Evolutionary conservation across 2,888 invertebrate genomes (phyloP).

Genomic region (Ellobium chinense): DNA sequence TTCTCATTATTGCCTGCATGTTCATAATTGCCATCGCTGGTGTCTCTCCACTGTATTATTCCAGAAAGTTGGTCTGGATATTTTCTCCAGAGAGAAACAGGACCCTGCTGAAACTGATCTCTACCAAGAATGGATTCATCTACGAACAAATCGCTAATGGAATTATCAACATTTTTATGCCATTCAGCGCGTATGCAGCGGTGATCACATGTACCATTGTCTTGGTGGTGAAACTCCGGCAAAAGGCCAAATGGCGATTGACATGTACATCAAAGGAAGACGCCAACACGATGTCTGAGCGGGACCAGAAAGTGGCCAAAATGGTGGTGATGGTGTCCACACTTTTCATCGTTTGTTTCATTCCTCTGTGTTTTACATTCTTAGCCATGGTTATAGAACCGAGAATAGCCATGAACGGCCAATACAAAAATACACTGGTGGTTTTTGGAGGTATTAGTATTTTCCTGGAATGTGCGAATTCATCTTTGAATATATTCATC

Average conservation of each 20-base stretch:
- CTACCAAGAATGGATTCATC: neutral
- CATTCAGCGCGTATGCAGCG: neutral
- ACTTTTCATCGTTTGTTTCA: neutral
- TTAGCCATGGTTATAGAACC: neutral
- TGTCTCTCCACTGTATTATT: neutral
- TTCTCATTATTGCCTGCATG: neutral
- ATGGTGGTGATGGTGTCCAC: neutral
- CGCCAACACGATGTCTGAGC: neutral
- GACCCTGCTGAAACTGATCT: neutral
- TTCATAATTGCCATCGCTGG: neutral
- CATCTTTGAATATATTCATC: neutral
- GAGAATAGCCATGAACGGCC: neutral
- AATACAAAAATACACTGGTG: neutral
- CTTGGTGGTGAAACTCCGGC: neutral
- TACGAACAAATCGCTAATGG: neutral
- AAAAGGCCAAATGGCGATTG: neutral
- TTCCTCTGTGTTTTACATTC: neutral
- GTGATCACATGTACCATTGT: neutral
- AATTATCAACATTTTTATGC: neutral
- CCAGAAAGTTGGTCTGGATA: neutral
- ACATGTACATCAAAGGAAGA: neutral
- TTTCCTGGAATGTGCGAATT: neutral
- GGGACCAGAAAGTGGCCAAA: neutral
- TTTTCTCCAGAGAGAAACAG: neutral
- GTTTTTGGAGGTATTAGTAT: neutral